Evolutionary conservation across 1,140 invertebrate species (phyloP), one percentile per base, ranked within the genome.

Genomic region (Prorops nasuta): DNA sequence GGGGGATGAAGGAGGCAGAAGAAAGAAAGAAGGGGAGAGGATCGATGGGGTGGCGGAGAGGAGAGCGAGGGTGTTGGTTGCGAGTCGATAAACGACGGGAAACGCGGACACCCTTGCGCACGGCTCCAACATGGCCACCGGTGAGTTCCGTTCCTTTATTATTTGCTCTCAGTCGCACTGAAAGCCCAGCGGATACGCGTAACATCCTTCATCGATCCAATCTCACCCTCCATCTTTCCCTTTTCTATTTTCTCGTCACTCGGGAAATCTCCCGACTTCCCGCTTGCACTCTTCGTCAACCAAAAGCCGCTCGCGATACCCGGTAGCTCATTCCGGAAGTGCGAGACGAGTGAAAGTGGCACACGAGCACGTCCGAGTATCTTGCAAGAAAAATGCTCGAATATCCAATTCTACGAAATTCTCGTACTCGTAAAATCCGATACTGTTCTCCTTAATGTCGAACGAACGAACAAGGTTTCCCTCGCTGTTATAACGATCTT

Each of bases 111-210:
- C 64, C 57, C 51, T 61, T 69, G 68, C 68, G 67, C 67, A 62
- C 67, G 60, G 60, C 59, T 67, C 57, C 67, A 71, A 69, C 66
- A 71, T 71, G 69, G 69, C 68, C 55, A 65, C 58, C 60, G 66
- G 62, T 64, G 54, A 60, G 56, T 63, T 54, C 46, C 59, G 51
- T 56, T 60, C 45, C 53, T 56, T 54, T 47, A 53, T 56, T 56
- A 54, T 44, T 46, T 44, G 19, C 32, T 32, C 28, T 21, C 24
- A 15, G 28, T 12, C 24, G 17, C 7, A 17, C 6, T 15, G 20
- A 44, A 42, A 37, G 31, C 31, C 46, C 20, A 22, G 14, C 14
- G 47, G 18, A 19, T 12, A 32, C 22, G 14, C 35, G 12, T 37
- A 41, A 19, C 32, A 34, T 7, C n/a, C 21, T 16, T 10, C 17